Percentiles rank a stretch among this genome's conserved stretches.
Conservation (phyloP, 2,888 invertebrate genomes). For the Peribatodes rhomboidaria region DNA sequence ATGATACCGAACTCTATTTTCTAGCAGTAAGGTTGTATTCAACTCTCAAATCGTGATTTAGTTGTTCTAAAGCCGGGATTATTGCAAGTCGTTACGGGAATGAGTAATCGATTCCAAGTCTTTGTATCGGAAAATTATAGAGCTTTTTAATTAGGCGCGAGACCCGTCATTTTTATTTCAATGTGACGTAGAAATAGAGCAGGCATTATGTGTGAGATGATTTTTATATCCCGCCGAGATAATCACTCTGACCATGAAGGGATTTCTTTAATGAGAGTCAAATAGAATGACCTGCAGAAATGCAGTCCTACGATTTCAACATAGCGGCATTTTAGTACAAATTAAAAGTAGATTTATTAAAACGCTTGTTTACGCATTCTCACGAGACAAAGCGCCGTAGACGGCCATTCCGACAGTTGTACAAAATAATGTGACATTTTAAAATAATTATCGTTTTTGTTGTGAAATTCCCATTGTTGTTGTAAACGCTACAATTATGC, state of each 20-base stretch:
- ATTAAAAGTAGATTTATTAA: slow-evolving; percentile 44
- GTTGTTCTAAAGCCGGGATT: slow-evolving; percentile 48
- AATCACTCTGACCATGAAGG: slow-evolving; percentile 33
- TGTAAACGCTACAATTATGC: slow-evolving; percentile 46
- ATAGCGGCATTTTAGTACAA: slow-evolving; percentile 9
- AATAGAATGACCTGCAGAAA: slow-evolving; percentile 38
- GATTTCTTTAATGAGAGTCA: slow-evolving; percentile 35
- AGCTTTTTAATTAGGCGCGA: slow-evolving; percentile 45
- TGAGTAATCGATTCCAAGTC: slow-evolving; percentile 62
- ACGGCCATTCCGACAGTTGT: slow-evolving; percentile 42
- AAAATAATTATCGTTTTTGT: slow-evolving; percentile 59
- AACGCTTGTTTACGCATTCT: slow-evolving; percentile 49
- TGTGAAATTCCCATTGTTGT: slow-evolving; percentile 46
- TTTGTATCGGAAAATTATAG: slow-evolving; percentile 52
- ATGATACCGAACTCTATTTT: slow-evolving; percentile 2
- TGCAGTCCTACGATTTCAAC: slow-evolving; percentile 19
- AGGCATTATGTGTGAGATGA: slow-evolving; percentile 29
- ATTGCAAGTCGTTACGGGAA: slow-evolving; percentile 50
- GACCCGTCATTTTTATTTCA: slow-evolving; percentile 36
- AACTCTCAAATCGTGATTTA: slow-evolving; percentile 14
- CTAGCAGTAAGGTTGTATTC: slow-evolving; percentile 10
- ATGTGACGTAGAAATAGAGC: slow-evolving; percentile 18
- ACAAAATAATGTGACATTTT: slow-evolving; percentile 68
- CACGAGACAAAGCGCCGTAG: slow-evolving; percentile 54
- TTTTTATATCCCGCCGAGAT: slow-evolving; percentile 38